Percentiles rank a stretch among this genome's conserved stretches.
These are phyloP conservation scores for Cryptoblepharus egeriae DNA, from an alignment of 2,797 vertebrate genomes.

Conservation along the genomic window DNA sequence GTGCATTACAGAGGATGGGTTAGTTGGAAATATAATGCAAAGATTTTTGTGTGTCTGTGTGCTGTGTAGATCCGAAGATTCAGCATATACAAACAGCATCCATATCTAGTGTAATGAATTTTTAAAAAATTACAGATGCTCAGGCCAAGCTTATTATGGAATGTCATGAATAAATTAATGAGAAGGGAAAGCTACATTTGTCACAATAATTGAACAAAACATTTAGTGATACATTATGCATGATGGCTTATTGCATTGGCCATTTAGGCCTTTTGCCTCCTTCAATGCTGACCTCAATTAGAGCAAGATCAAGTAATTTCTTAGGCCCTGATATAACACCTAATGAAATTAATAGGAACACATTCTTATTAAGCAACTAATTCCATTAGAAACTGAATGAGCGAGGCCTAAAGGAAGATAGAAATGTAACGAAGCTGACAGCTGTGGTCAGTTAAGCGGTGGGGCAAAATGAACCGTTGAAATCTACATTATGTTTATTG, in stretches of 20 bases:
- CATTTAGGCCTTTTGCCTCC: constrained; percentile 8
- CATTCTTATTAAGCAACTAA: constrained; percentile 33
- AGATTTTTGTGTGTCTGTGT: too few relatives aligned
- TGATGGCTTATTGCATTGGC: constrained; percentile 28
- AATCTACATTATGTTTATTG: neutral
- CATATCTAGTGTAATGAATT: neutral
- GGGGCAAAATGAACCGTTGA: neutral
- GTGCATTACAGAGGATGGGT: neutral
- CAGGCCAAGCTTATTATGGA: constrained; percentile 15
- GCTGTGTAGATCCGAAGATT: neutral
- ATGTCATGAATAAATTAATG: constrained; percentile 40
- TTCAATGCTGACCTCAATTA: constrained; percentile 36
- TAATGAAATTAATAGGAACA: constrained; percentile 38
- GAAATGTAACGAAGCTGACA: neutral
- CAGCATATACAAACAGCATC: neutral
- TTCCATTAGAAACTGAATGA: constrained; percentile 33
- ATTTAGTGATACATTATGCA: constrained; percentile 33
- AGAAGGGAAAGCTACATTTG: constrained; percentile 42
- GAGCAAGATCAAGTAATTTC: constrained; percentile 30
- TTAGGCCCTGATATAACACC: constrained; percentile 23
- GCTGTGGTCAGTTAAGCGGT: neutral
- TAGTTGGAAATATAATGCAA: neutral
- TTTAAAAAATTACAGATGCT: neutral
- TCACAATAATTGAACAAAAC: constrained; percentile 45
- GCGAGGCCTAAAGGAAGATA: neutral